A percentile compares a stretch with the other conserved stretches of the same genome.
These are phyloP conservation scores for Saturnia pavonia DNA, from an alignment of 2,888 invertebrate genomes.

Conservation along the genomic window DNA sequence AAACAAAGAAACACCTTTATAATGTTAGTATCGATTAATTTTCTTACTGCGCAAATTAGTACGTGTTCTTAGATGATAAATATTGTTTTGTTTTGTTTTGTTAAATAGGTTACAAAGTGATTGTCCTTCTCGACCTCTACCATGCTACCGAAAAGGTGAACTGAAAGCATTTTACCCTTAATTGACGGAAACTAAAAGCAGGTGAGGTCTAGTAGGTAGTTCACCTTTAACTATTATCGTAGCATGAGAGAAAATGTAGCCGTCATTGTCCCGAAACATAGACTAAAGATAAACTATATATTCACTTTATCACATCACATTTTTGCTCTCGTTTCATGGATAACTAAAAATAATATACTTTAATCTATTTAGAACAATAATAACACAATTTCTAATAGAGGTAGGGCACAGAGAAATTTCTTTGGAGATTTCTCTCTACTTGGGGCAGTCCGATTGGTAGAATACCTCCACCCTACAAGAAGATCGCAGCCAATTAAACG, in stretches of 20 bases:
- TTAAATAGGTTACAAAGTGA: too few species aligned
- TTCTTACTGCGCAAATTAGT: too few species aligned
- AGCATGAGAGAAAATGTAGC: background rate
- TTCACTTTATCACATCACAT: background rate
- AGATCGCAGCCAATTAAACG: too few species aligned
- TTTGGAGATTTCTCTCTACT: too few species aligned
- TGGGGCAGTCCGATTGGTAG: too few species aligned
- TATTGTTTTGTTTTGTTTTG: background rate
- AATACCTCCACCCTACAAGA: too few species aligned
- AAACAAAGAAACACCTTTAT: too few species aligned
- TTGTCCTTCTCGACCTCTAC: background rate
- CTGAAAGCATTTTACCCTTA: background rate
- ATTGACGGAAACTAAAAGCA: constrained; percentile 5
- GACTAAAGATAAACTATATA: background rate
- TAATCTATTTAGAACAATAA: background rate
- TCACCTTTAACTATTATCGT: background rate
- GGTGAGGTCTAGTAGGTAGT: background rate
- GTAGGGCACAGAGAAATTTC: too few species aligned
- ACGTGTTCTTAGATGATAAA: background rate
- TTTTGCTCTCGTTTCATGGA: background rate
- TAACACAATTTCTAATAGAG: too few species aligned
- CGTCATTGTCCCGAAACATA: background rate
- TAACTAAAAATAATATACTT: background rate
- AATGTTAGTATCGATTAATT: too few species aligned
- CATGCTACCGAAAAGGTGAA: background rate